Evolutionary conservation across 1,140 invertebrate species (phyloP).

Genomic region (Chlorops oryzae): DNA sequence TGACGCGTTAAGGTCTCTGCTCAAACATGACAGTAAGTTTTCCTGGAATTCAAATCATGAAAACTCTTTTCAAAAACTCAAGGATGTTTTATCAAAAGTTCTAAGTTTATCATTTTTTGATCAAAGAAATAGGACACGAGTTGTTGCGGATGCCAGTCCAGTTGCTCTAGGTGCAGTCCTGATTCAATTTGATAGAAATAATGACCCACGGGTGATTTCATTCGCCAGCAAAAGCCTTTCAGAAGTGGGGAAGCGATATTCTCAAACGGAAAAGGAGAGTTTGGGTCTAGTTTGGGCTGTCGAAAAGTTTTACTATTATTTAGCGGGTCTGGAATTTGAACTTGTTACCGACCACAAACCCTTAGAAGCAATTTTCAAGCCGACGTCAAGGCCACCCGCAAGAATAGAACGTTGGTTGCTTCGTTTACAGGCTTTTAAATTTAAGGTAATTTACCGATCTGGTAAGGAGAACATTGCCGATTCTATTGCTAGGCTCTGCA

Average conservation of each 20-base stretch:
- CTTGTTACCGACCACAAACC: constrained; percentile 17
- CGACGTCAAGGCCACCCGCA: constrained; percentile 34
- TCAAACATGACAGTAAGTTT: constrained; percentile 9
- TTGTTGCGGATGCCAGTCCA: constrained; percentile 33
- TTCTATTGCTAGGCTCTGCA: too few species aligned
- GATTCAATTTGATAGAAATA: constrained; percentile 20
- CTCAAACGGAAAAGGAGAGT: constrained; percentile 46
- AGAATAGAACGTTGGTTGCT: constrained; percentile 42
- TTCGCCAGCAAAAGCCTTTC: constrained; percentile 37
- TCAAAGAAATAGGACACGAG: constrained; percentile 14
- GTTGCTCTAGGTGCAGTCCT: constrained; percentile 29
- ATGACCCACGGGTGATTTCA: constrained; percentile 11
- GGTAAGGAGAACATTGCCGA: constrained; percentile 46
- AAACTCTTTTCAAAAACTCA: constrained; percentile 12
- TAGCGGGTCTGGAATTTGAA: constrained; percentile 11
- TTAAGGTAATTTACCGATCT: constrained; percentile 33
- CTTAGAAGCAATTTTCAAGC: constrained; percentile 21
- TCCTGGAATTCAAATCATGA: constrained; percentile 3
- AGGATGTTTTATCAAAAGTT: constrained; percentile 8
- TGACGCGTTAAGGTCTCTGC: too few species aligned
- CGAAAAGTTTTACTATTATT: constrained; percentile 15
- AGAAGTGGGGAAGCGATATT: constrained; percentile 44
- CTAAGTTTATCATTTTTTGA: constrained; percentile 16
- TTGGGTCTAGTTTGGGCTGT: constrained; percentile 38
- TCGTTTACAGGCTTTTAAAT: constrained; percentile 34